phyloP scores from a whole-genome alignment of 2,797 vertebrate species.

The Crocidura indochinensis region DNA sequence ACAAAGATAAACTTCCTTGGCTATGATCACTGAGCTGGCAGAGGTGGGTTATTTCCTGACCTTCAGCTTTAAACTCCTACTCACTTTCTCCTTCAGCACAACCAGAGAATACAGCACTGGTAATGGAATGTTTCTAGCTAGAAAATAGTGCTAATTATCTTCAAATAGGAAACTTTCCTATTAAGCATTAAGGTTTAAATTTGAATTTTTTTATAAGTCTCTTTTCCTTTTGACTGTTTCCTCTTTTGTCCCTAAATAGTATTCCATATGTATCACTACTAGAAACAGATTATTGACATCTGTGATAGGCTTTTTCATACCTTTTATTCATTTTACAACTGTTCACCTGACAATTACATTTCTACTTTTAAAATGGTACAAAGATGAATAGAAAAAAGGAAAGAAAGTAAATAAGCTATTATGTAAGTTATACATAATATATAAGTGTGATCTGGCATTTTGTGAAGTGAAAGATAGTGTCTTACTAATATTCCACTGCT shows the following conservation, averaged over 20 bases:
- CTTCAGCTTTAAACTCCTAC: background rate
- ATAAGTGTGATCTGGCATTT: constrained; percentile 7
- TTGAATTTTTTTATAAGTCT: constrained; percentile 16
- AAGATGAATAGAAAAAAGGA: background rate
- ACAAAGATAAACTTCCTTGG: background rate
- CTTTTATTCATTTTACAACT: constrained; percentile 45
- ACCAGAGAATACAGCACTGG: background rate
- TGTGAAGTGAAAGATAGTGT: background rate
- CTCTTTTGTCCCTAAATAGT: background rate
- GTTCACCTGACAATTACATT: constrained; percentile 11
- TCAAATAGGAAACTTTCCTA: constrained; percentile 12
- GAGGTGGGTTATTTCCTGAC: constrained; percentile 3
- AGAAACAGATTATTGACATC: constrained; percentile 37
- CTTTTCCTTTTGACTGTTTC: background rate
- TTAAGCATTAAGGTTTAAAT: background rate
- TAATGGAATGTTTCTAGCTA: background rate
- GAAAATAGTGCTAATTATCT: background rate
- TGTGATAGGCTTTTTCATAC: background rate
- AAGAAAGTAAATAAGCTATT: constrained; percentile 12
- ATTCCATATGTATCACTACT: constrained; percentile 1
- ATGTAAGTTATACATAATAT: background rate
- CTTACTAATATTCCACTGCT: background rate
- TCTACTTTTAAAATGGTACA: constrained; percentile 44
- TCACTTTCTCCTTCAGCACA: background rate
- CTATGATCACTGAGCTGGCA: background rate